Conservation (phyloP, 2,797 vertebrate genomes). For the Anguilla pacifica region DNA sequence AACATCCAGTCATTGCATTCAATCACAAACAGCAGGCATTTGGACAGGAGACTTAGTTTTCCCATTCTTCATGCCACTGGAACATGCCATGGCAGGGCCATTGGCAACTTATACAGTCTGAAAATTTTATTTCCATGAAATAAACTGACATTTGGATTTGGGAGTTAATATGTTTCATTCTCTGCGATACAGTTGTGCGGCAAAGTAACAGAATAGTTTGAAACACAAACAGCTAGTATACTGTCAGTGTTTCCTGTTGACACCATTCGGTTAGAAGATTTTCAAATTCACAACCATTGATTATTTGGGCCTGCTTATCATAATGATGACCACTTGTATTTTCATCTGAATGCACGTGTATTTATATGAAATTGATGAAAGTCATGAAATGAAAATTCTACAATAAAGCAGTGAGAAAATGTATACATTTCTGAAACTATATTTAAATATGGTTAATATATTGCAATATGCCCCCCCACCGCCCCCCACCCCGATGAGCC, state of each 20-base stretch:
- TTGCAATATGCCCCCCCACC: neutral
- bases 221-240: neutral
- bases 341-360: neutral
- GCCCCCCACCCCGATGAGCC: neutral
- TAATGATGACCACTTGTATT: neutral
- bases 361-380: neutral
- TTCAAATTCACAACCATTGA: neutral
- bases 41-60: constrained; percentile 32
- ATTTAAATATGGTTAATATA: neutral
- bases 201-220: neutral
- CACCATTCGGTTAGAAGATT: neutral
- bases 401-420: neutral
- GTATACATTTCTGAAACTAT: neutral
- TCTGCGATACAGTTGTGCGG: neutral
- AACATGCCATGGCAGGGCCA: neutral
- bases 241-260: neutral
- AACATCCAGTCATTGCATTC: constrained; percentile 16
- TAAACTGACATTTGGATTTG: constrained; percentile 16
- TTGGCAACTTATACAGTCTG: neutral
- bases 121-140: neutral
- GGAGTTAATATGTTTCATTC: neutral
- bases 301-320: neutral
- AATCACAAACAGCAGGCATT: constrained; percentile 25
- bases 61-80: neutral
- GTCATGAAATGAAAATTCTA: neutral